These are phyloP conservation scores for Calameuta filiformis DNA, from an alignment of 2,888 invertebrate species.

Conservation along the genomic window DNA sequence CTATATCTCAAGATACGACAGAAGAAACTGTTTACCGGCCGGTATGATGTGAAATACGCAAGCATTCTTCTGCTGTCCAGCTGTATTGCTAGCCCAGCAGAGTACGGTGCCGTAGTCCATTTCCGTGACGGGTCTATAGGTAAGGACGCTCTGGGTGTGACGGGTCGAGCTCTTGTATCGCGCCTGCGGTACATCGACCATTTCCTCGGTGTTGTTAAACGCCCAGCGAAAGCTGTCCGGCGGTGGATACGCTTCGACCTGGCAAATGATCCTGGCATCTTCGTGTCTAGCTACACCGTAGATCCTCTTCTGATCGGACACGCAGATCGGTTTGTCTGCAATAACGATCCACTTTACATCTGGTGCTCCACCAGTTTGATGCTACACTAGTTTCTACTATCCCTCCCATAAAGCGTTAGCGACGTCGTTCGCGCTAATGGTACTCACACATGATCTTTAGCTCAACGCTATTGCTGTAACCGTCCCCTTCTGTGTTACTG, in stretches of 20 bases:
- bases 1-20: neutral
- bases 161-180: conserved; percentile 73
- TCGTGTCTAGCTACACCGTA: conserved; percentile 88
- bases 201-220: conserved; percentile 89
- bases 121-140: conserved; percentile 81
- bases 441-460: conserved; percentile 93
- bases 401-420: neutral
- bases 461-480: conserved; percentile 82
- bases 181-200: conserved; percentile 78
- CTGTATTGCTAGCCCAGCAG: conserved; percentile 80
- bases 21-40: conserved; percentile 63
- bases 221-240: conserved; percentile 89
- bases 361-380: neutral
- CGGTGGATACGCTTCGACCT: conserved; percentile 86
- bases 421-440: neutral
- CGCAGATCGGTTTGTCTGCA: conserved; percentile 87
- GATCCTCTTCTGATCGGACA: conserved; percentile 78
- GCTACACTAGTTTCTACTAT: neutral
- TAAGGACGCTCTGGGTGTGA: conserved; percentile 73
- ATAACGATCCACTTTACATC: conserved; percentile 28
- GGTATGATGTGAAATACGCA: conserved; percentile 81
- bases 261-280: conserved; percentile 81
- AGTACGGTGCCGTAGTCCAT: conserved; percentile 81
- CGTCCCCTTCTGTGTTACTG: conserved; percentile 92
- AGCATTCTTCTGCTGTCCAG: conserved; percentile 78